These are phyloP conservation scores for Cephalotes varians DNA, from an alignment of 2,888 invertebrate species.

Conservation along the genomic window DNA sequence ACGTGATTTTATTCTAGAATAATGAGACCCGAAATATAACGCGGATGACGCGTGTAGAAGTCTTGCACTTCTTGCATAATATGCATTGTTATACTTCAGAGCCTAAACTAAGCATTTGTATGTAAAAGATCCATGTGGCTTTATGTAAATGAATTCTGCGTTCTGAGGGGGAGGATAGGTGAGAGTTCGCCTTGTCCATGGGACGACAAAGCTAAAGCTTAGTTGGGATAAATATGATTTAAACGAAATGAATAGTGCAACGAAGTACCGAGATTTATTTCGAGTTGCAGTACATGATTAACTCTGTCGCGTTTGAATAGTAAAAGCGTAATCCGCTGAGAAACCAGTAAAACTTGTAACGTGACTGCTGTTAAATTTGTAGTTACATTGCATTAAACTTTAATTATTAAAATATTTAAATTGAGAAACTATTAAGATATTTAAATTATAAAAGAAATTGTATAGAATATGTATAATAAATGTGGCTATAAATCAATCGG, in stretches of 20 bases:
- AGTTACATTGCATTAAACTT: background rate
- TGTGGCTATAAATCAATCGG: background rate
- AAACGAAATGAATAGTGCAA: constrained; percentile 35
- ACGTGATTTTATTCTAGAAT: constrained; percentile 26
- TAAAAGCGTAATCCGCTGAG: constrained; percentile 9
- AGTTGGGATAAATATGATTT: constrained; percentile 47
- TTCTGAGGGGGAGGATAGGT: background rate
- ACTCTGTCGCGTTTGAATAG: constrained; percentile 27
- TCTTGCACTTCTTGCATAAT: constrained; percentile 47
- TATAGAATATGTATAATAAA: too few species aligned
- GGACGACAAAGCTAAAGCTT: constrained; percentile 50
- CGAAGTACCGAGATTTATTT: constrained; percentile 48
- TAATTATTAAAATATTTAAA: background rate
- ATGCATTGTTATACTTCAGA: constrained; percentile 38
- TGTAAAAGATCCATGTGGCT: constrained; percentile 45
- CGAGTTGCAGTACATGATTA: constrained; percentile 17
- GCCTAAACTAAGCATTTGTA: constrained; percentile 46
- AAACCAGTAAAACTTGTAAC: background rate
- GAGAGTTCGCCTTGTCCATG: constrained; percentile 21
- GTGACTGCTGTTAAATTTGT: background rate
- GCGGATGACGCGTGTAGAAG: constrained; percentile 15
- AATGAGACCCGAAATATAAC: constrained; percentile 39
- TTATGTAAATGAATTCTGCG: constrained; percentile 44
- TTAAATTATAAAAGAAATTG: too few species aligned
- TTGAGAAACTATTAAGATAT: background rate